Base-by-base conservation (phyloP, 2,113 vertebrate species). In the Melanerpes formicivorus region DNA sequence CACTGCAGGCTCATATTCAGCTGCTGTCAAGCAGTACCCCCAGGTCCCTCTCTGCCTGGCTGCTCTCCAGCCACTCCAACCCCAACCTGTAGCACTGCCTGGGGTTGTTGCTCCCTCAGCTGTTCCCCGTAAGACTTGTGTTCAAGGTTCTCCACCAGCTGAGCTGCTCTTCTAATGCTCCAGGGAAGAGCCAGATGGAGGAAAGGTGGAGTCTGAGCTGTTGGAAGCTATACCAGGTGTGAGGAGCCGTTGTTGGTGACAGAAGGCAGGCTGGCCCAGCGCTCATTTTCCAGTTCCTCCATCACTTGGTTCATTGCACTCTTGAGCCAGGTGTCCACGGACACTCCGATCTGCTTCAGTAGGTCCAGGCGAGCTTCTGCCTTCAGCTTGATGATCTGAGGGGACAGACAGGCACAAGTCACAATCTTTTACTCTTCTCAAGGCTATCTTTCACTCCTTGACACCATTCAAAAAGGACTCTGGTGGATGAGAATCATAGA, bases 281-380 rank as follows among this genome's bases (percentile, higher is more conserved):
- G 98, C 90, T 99, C 99, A n/a, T 98, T 99, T 91, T 99, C 99
- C 97, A 99, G 97, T 76, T 99, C 99, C 67, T 99, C 99, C 98
- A 99, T 99, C 93, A 99, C 99, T 97, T 99, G 99, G 96, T 99
- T 99, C 99, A 99, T 99, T 55, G 99, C 99, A 3, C 99, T 99
- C 90, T 99, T 99, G 8, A 99, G 97, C 99, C 99, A 99, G 2
- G 98, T 99, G 73, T 99, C 99, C 96, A 99, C 99, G 0, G 98
- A 98, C 70, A 99, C 99, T 0, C 99, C 99, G 1, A 99, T 99
- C 96, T 99, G 99, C 72, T 99, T 98, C 34, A 99, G 97, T 78
- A 99, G 98, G 59, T 99, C 99, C 27, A 99, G 97, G 18, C 99
- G 98, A 11, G 99, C 99, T 67, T 99, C 99, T 2, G 99, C 99